Base-by-base conservation (phyloP, 2,113 vertebrate genomes). In the Scopus umbretta region DNA sequence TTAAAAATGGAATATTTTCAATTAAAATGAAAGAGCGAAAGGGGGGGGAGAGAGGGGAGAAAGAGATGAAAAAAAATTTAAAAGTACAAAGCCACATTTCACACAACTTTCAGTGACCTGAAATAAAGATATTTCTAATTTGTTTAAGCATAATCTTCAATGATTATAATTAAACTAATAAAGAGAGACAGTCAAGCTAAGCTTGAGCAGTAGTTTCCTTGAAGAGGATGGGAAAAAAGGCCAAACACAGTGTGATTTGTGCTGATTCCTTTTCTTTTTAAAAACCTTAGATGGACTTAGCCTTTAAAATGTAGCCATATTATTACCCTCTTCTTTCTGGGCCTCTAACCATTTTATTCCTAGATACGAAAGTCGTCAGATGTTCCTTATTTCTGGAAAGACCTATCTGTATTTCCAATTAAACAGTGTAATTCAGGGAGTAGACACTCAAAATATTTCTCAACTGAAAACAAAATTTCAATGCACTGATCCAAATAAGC, bases 51-150 rank as follows among this genome's bases (percentile, higher is more conserved):
- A 13, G 23, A 16, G n/a, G 7, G 30, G 6, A 42, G 19, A 90
- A 47, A 75, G 40, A 74, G 36, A 13, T 86, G 50, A 10, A 71
- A 79, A 94, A 42, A 36, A 79, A 52, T 1, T 1, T 40, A 10
- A 71, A 93, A 94, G 83, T 89, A 96, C 67, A 93, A 52, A 95
- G 80, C n/a, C 56, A 92, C 71, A 86, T 94, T 97, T 95, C 93
- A 97, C 95, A 96, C 84, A 97, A 75, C 88, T 93, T 97, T 97
- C 89, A 96, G 74, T 96, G 89, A 98, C 95, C 82, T 86, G 92
- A 97, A 97, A 94, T 73, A 97, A 76, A 96, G 52, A 96, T 76
- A 97, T 59, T 80, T 89, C 74, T 90, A 16, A 40, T 53, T 96
- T 98, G 85, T 92, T 94, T n/a, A 90, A 91, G 62, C 73, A 36